phyloP scores from a whole-genome alignment of 1,140 invertebrate genomes.

The Dinothrombium tinctorium region DNA sequence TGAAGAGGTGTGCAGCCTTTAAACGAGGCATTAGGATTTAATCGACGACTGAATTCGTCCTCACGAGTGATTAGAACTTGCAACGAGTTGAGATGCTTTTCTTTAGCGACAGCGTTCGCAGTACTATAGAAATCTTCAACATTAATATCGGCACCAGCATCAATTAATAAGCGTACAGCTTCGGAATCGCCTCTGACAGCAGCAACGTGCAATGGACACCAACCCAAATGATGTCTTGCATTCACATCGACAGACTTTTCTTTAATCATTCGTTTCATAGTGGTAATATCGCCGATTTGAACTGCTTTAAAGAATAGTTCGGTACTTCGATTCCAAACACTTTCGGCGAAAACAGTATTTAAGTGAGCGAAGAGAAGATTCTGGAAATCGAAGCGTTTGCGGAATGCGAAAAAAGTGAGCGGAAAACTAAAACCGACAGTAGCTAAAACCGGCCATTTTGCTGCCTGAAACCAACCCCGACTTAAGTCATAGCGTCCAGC shows the following conservation, averaged over 20 bases:
- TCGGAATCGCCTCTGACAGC: slow-evolving; percentile 46
- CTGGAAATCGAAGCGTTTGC: too few species aligned
- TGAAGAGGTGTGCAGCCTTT: slow-evolving; percentile 66
- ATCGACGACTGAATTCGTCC: slow-evolving; percentile 47
- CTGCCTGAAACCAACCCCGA: too few species aligned
- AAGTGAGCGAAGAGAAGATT: too few species aligned
- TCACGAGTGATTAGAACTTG: slow-evolving; percentile 35
- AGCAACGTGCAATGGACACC: slow-evolving; percentile 60
- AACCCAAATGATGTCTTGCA: slow-evolving; percentile 38
- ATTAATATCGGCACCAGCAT: slow-evolving; percentile 52
- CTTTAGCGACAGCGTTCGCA: slow-evolving; percentile 34
- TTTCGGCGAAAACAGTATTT: too few species aligned
- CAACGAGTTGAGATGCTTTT: too few species aligned
- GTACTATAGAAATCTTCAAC: slow-evolving; percentile 51
- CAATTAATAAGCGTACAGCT: slow-evolving; percentile 39
- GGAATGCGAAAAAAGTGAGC: too few species aligned
- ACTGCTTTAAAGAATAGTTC: background rate
- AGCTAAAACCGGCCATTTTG: too few species aligned
- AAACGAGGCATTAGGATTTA: slow-evolving; percentile 49
- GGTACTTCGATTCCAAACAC: too few species aligned
- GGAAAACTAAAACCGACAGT: too few species aligned
- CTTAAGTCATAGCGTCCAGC: too few species aligned
- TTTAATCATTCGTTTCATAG: background rate
- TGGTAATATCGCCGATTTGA: background rate
- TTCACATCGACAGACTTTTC: background rate